Evolutionary conservation across 2,797 vertebrate genomes (phyloP), one percentile per base, ranked within the genome.

Genomic region (Morelia viridis): DNA sequence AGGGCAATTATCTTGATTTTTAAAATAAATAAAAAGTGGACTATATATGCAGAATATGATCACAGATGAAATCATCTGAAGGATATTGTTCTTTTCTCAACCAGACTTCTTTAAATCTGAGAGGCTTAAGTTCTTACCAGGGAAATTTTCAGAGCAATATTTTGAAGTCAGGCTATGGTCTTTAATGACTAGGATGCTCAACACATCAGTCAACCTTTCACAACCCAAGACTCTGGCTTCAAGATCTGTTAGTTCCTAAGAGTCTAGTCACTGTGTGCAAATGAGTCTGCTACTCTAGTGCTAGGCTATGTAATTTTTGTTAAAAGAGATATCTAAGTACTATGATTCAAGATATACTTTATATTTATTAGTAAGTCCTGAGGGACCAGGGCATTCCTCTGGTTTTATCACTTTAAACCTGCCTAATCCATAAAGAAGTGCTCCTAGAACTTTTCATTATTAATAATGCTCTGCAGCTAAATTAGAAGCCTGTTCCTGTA

Each of bases 381-480:
- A n/a, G 94, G 89, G 88, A 90, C 58, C 60, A 91, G 57, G 31
- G 83, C 92, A 93, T 11, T 60, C 62, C 91, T 94, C 91, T 65
- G 89, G 57, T 86, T 94, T 94, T 92, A 46, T 95, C 94, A 94
- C 94, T 97, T 96, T 96, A 97, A 97, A 96, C 91, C 68, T 96
- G 83, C 68, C 91, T 95, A 95, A 96, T 96, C 94, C 93, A 96
- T 91, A 92, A 95, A 94, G 85, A 87, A 95, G 92, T 41, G 61
- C 93, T 96, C 96, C 92, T 89, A 94, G 96, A 97, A 97, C 93
- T 96, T 97, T 97, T 96, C 96, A 97, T 97, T 98, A 97, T 98
- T 98, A 97, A 98, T 98, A 95, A 96, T 95, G 91, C 94, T 96
- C 95, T 96, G 96, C 97, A 96, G 97, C 95, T 97, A 97, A 98